Conservation (phyloP, 2,113 vertebrate genomes). For the Sorex fumeus region DNA sequence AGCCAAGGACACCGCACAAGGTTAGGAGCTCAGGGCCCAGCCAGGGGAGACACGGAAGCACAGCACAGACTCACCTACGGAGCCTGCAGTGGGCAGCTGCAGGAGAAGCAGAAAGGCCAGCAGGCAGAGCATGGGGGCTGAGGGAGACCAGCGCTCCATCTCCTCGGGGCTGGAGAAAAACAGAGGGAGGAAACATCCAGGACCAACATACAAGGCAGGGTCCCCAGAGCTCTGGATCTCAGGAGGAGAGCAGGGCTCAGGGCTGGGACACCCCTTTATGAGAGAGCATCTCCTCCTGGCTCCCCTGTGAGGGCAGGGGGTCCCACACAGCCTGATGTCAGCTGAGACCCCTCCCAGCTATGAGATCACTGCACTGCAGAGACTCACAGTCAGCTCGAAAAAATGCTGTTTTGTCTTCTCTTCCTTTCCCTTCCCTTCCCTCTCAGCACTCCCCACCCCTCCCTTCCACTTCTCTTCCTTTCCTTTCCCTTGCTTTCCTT, state of each 20-base stretch:
- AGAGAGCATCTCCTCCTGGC: neutral
- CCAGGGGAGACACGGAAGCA: too few relatives aligned
- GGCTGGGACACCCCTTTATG: neutral
- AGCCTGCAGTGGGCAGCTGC: neutral
- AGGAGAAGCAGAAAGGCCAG: neutral
- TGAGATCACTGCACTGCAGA: neutral
- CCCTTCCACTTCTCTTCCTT: too few relatives aligned
- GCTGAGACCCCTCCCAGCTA: neutral
- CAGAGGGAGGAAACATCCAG: neutral
- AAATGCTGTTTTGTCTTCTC: too few relatives aligned
- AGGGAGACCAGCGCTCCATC: neutral
- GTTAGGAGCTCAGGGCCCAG: too few relatives aligned
- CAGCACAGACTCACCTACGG: neutral
- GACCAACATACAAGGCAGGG: neutral
- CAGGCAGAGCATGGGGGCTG: accelerated
- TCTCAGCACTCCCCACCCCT: too few relatives aligned
- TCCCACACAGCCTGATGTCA: neutral
- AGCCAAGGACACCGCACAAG: too few relatives aligned
- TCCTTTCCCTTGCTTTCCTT: too few relatives aligned
- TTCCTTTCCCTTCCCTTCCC: neutral
- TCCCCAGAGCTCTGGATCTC: too few relatives aligned
- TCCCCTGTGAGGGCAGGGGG: accelerated
- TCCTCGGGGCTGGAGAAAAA: neutral
- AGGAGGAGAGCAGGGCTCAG: neutral
- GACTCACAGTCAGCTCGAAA: too few relatives aligned